Conservation (phyloP, 1,140 invertebrate genomes). For the Xylocopa sonorina region DNA sequence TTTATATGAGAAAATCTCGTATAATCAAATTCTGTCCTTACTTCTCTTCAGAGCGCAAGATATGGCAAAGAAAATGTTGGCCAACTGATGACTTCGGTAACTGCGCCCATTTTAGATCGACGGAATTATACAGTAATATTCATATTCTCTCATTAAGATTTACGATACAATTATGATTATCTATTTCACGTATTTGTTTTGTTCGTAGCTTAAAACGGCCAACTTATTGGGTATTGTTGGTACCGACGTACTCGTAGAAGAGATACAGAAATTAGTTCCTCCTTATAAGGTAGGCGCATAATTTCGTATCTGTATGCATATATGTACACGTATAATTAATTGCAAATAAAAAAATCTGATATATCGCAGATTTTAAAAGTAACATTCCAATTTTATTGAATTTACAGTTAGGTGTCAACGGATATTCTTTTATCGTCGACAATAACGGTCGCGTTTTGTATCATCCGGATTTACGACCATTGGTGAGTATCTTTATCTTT, state of each 20-base stretch:
- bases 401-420: constrained; percentile 95
- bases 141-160: too few species aligned
- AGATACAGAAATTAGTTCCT: constrained; percentile 95
- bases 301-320: neutral
- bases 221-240: constrained; percentile 96
- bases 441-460: constrained; percentile 98
- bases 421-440: constrained; percentile 97
- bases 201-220: constrained; percentile 88
- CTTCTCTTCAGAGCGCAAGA: constrained; percentile 84
- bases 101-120: constrained; percentile 95
- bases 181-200: constrained; percentile 43
- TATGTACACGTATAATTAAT: too few species aligned
- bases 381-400: neutral
- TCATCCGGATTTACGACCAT: constrained; percentile 97
- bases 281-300: constrained; percentile 90
- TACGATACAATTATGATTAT: too few species aligned
- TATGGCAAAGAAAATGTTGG: constrained; percentile 87
- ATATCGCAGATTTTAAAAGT: neutral
- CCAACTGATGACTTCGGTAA: constrained; percentile 94
- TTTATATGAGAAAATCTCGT: neutral
- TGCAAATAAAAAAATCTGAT: too few species aligned
- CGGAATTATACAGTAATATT: constrained; percentile 91
- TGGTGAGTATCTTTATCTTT: too few species aligned
- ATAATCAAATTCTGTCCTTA: too few species aligned
- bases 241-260: constrained; percentile 95